Base-by-base conservation (phyloP, 2,113 vertebrate genomes). In the Sinosuthora webbiana region DNA sequence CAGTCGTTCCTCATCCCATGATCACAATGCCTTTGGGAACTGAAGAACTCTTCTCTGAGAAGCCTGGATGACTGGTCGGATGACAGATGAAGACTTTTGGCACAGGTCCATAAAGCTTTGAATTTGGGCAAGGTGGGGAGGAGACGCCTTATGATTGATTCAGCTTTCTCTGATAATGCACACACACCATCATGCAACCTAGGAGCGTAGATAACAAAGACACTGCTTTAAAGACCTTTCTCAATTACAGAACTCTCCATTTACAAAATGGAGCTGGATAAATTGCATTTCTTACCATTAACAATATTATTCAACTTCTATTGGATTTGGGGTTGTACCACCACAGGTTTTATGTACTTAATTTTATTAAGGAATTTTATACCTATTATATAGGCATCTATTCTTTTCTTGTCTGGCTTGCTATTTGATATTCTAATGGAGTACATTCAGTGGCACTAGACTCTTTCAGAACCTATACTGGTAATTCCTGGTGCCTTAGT, bases 401-500 rank as follows among this genome's bases (percentile, higher is more conserved):
- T 76, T 86, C 28, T 85, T 94, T 93, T 85, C 63, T 84, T 78
- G 83, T 95, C 83, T 94, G 95, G 96, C 95, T 97, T 92, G 88
- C 82, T 92, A 55, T 91, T 94, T 97, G 95, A 95, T 82, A 90
- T 93, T 87, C 84, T 93, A 87, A 91, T 65, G 77, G 64, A 93
- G 90, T 59, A 94, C 78, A 63, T 77, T 90, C 63, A 41, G 69
- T 83, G 91, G 83, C 55, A 20, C 95, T 97, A 94, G 56, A 80
- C 91, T 90, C 92, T 83, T 33, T 91, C 69, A 82, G 85, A 94
- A 93, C 73, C 70, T 74, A 53, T 73, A 91, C 73, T 62, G 75
- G 87, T 95, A 74, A 88, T 95, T 97, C 93, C 89, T 94, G 92
- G 94, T 97, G 97, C 97, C 97, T 97, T 97, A 97, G 95, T 97